These are phyloP conservation scores for Laticauda colubrina DNA, from an alignment of 2,113 vertebrate genomes.

Conservation along the genomic window DNA sequence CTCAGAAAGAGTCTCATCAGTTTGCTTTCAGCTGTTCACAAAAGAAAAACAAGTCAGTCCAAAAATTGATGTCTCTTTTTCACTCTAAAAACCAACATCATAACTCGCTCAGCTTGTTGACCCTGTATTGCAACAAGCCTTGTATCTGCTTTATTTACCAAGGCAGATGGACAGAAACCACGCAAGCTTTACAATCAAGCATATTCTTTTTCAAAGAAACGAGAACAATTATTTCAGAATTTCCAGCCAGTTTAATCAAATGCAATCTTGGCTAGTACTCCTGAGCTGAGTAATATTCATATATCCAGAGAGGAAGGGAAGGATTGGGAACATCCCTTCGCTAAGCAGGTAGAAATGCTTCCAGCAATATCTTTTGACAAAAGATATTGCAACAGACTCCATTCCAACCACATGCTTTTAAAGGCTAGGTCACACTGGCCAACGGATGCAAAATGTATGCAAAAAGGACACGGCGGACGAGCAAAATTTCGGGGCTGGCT, in stretches of 20 bases:
- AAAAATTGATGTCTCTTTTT: background rate
- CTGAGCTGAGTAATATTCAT: background rate
- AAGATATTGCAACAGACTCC: background rate
- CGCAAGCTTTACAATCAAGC: background rate
- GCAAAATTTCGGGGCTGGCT: too few species aligned
- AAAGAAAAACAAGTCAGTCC: background rate
- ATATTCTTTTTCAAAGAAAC: background rate
- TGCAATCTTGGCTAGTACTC: background rate
- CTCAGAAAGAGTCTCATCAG: background rate
- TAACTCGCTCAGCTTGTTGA: background rate
- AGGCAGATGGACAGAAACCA: background rate
- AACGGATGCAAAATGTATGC: too few species aligned
- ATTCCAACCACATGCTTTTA: background rate
- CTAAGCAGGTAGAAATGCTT: background rate
- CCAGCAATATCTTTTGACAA: background rate
- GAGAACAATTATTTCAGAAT: background rate
- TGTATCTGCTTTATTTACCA: background rate
- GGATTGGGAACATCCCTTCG: background rate
- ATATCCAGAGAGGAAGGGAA: background rate
- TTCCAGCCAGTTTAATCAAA: background rate
- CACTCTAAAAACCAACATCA: background rate
- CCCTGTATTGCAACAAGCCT: background rate
- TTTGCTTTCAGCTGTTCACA: background rate
- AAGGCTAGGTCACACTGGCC: too few species aligned
- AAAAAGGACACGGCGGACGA: too few species aligned